These are phyloP conservation scores for Mastacembelus armatus DNA, from an alignment of 2,797 vertebrate genomes.

Conservation along the genomic window DNA sequence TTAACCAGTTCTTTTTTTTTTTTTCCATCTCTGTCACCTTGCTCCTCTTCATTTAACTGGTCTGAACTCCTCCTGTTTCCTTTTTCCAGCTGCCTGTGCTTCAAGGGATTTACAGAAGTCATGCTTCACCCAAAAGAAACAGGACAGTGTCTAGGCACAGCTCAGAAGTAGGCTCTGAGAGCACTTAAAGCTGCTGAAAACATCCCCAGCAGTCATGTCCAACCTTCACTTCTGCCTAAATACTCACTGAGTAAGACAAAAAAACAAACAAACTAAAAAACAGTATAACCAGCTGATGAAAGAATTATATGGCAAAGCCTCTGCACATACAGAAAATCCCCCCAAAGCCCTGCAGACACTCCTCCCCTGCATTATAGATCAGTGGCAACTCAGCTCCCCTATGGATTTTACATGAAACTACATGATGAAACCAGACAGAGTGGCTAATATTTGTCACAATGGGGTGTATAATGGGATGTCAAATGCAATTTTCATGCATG, in stretches of 20 bases:
- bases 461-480: constrained; percentile 54
- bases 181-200: constrained; percentile 67
- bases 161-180: constrained; percentile 54
- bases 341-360: constrained; percentile 62
- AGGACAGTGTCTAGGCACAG: constrained; percentile 56
- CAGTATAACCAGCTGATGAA: constrained; percentile 66
- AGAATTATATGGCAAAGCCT: constrained; percentile 73
- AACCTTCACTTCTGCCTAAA: constrained; percentile 72
- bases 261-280: constrained; percentile 27
- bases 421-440: constrained; percentile 53
- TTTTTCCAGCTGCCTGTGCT: constrained; percentile 59
- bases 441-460: constrained; percentile 67
- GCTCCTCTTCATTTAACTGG: constrained; percentile 26
- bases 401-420: constrained; percentile 60
- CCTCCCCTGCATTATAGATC: constrained; percentile 74
- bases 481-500: constrained; percentile 49
- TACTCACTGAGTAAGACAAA: constrained; percentile 55
- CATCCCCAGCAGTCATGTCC: constrained; percentile 65
- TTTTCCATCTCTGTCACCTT: constrained; percentile 7
- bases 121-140: constrained; percentile 56
- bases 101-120: constrained; percentile 66
- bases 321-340: constrained; percentile 63
- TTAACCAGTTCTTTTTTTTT: constrained; percentile 30
- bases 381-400: constrained; percentile 65
- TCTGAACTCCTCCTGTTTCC: constrained; percentile 45